Evolutionary conservation across 1,140 invertebrate species (phyloP).

Genomic region (Caenorhabditis inopinata): DNA sequence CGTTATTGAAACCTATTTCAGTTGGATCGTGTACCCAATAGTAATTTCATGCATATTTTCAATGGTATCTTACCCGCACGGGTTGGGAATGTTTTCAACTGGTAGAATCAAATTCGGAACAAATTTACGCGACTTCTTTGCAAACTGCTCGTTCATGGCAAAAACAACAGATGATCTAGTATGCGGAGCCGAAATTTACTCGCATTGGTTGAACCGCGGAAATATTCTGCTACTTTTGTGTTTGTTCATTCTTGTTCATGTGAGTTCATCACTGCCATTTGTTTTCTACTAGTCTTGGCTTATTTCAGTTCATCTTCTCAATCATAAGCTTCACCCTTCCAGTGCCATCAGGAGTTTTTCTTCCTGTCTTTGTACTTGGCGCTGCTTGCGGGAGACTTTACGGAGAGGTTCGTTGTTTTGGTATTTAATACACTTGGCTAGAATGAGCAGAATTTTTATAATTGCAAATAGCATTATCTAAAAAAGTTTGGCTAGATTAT

Average conservation of each 20-base stretch:
- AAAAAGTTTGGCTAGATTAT: too few relatives aligned
- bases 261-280: neutral
- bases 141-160: slow-evolving; percentile 57
- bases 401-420: slow-evolving; percentile 82
- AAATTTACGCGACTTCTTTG: slow-evolving; percentile 61
- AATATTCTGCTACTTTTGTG: slow-evolving; percentile 8
- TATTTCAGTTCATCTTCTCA: slow-evolving; percentile 82
- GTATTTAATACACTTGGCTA: too few relatives aligned
- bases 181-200: slow-evolving; percentile 11
- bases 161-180: neutral
- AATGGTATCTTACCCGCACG: slow-evolving; percentile 61
- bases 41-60: slow-evolving; percentile 61
- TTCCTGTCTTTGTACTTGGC: slow-evolving; percentile 64
- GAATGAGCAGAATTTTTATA: too few relatives aligned
- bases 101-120: slow-evolving; percentile 64
- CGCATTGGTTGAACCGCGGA: slow-evolving; percentile 34
- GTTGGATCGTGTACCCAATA: slow-evolving; percentile 63
- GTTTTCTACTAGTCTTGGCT: neutral
- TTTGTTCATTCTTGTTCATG: slow-evolving; percentile 34
- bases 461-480: too few relatives aligned
- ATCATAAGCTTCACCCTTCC: slow-evolving; percentile 92
- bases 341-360: slow-evolving; percentile 77
- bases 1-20: slow-evolving; percentile 48
- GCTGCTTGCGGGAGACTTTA: slow-evolving; percentile 87
- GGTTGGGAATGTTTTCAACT: slow-evolving; percentile 60